Evolutionary conservation across 2,113 vertebrate species (phyloP), one percentile per base, ranked within the genome.

Genomic region (Epinephelus fuscoguttatus): DNA sequence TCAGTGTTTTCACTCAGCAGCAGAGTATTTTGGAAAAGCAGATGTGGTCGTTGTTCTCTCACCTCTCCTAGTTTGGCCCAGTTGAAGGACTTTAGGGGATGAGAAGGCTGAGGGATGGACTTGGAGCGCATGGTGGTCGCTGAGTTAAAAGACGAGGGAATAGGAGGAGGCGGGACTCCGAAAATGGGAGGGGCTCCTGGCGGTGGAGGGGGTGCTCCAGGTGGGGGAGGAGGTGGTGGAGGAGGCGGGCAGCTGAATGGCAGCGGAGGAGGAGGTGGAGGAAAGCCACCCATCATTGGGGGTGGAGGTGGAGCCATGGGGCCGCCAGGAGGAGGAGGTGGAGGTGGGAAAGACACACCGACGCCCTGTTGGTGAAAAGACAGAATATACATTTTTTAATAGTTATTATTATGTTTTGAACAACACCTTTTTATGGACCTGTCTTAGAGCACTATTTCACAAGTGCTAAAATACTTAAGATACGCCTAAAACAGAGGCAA

Each of bases 31-130:
- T 37, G 33, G 33, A 37, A 37, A 8, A 7, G 6, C 33, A 37
- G 33, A 37, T 37, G 33, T 37, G 5, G 33, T 1, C 6, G 33
- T 49, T 57, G 45, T 12, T 42, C 4, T 60, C 96, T 97, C 89
- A 99, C 98, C 97, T 98, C 98, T 49, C 95, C 97, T 27, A 99
- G 92, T 85, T 99, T 99, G 93, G 97, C 94, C 98, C 98, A 99
- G 95, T 99, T 99, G 94, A 99, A 99, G 57, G 98, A 99, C 94
- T 99, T 99, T 90, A 99, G 95, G 0, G 98, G 97, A 71, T 99
- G 98, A 23, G 98, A 98, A 21, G 98, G 98, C 91, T 99, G 98
- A 0, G 98, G 98, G 75, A 97, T 94, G 71, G 95, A 96, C 88
- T 99, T 99, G 86, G 96, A 97, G 92, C 95, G 96, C 93, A 96